Base-by-base conservation (phyloP, 2,113 vertebrate species). In the Chrysemys picta region DNA sequence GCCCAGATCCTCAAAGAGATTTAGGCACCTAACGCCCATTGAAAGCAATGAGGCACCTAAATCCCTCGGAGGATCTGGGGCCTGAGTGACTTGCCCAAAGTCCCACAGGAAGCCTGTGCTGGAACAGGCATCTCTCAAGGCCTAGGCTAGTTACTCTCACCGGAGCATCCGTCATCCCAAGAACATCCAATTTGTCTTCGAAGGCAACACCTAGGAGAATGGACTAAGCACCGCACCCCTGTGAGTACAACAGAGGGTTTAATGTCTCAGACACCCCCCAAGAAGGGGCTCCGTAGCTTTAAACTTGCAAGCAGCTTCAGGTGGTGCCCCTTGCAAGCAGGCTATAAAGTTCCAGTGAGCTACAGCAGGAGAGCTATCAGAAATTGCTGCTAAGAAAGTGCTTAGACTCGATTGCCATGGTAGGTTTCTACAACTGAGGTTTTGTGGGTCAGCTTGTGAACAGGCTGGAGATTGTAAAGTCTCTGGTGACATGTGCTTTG, bases 271-370 rank as follows among this genome's bases (percentile, higher is more conserved):
- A 12, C 22, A 35, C 5, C 31, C 13, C 5, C 49, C 1, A 11
- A 38, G 96, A 97, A 95, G 78, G 80, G 89, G 29, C 93, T 89
- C 96, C 97, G 97, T 82, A 90, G 95, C 97, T 98, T 97, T 97
- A 98, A 97, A 84, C 80, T 72, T 4, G 78, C 80, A 47, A 86
- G 94, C 88, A 91, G 31, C 91, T 85, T n/a, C 97, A 97, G 96
- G 97, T 97, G 96, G 95, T 95, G 96, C 84, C 97, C 87, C 85
- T 81, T 69, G 88, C 95, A 95, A 94, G 94, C 65, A 94, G 89
- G 94, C 85, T 98, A 97, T 98, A 98, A 98, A 98, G 87, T 94
- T 94, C 82, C 95, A 87, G 94, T 88, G 86, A 97, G 96, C 84
- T 90, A 92, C 91, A 52, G 85, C 17, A 17, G 93, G 80, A 90